Percentiles rank a stretch among this genome's conserved stretches.
Evolutionary conservation across 2,888 invertebrate genomes (phyloP).

Genomic region (Perizoma affinitatum): DNA sequence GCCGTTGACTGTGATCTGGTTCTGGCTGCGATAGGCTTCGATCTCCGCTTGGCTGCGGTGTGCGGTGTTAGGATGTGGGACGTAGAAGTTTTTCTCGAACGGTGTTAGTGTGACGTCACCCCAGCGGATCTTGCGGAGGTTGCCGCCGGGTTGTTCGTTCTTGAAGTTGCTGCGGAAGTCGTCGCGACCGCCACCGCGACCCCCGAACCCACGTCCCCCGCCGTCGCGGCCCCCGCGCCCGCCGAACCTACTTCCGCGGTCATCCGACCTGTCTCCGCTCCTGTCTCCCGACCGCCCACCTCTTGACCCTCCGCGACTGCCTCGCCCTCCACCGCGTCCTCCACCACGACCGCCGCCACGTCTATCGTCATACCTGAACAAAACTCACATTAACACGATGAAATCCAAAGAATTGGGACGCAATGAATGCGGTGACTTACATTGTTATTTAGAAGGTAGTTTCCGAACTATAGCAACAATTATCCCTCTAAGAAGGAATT

Average conservation of each 20-base stretch:
- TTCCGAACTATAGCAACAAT: slow-evolving; percentile 15
- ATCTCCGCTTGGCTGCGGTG: slow-evolving; percentile 87
- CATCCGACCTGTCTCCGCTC: slow-evolving; percentile 70
- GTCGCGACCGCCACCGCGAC: slow-evolving; percentile 65
- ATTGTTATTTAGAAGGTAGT: slow-evolving; percentile 42
- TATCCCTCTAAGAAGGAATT: not conserved
- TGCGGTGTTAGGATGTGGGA: slow-evolving; percentile 90
- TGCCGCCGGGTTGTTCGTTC: slow-evolving; percentile 89
- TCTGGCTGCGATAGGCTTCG: slow-evolving; percentile 89
- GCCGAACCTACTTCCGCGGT: slow-evolving; percentile 65
- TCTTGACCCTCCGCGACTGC: slow-evolving; percentile 63
- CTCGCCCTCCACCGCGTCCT: slow-evolving; percentile 57
- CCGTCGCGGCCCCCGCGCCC: slow-evolving; percentile 58
- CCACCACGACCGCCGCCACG: slow-evolving; percentile 78
- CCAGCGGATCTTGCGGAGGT: slow-evolving; percentile 94
- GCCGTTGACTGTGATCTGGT: slow-evolving; percentile 95
- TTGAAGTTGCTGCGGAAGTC: slow-evolving; percentile 79
- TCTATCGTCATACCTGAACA: slow-evolving; percentile 80
- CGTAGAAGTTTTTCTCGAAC: slow-evolving; percentile 97
- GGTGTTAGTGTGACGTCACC: slow-evolving; percentile 91
- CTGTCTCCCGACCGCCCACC: slow-evolving; percentile 57
- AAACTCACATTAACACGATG: slow-evolving; percentile 24
- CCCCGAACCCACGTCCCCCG: slow-evolving; percentile 61
- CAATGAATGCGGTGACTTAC: slow-evolving; percentile 51
- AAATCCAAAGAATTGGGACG: slow-evolving; percentile 6